Evolutionary conservation across 2,797 vertebrate genomes (phyloP).

Genomic region (Adelosebastes latens): DNA sequence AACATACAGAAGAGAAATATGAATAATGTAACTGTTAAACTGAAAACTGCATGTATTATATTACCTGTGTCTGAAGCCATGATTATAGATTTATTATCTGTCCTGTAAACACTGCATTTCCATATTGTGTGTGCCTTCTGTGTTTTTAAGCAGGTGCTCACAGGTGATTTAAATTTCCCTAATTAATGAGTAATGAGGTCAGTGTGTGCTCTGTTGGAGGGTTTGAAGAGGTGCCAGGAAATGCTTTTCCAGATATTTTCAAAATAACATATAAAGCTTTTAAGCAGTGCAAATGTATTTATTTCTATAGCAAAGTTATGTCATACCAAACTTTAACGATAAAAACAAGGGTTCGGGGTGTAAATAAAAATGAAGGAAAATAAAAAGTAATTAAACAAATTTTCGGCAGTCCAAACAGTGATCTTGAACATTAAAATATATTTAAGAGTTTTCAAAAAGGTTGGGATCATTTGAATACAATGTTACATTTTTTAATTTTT

Average conservation of each 20-base stretch:
- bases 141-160: not conserved
- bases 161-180: constrained; percentile 47
- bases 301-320: not conserved
- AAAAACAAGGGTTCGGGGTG: not conserved
- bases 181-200: not conserved
- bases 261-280: not conserved
- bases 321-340: not conserved
- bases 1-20: not conserved
- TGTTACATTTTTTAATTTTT: not conserved
- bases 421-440: not conserved
- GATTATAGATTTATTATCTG: not conserved
- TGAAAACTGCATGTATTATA: not conserved
- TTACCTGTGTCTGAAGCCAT: constrained; percentile 73
- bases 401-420: not conserved
- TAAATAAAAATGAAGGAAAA: not conserved
- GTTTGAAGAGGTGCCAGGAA: not conserved
- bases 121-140: accelerated
- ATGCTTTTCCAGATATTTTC: not conserved
- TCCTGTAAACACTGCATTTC: not conserved
- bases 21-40: not conserved
- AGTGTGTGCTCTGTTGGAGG: not conserved
- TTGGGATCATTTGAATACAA: not conserved
- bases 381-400: not conserved
- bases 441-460: not conserved
- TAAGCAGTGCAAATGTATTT: too few species aligned